Conservation (phyloP, 2,113 vertebrate species). For the Ptilorrhoa leucosticta region DNA sequence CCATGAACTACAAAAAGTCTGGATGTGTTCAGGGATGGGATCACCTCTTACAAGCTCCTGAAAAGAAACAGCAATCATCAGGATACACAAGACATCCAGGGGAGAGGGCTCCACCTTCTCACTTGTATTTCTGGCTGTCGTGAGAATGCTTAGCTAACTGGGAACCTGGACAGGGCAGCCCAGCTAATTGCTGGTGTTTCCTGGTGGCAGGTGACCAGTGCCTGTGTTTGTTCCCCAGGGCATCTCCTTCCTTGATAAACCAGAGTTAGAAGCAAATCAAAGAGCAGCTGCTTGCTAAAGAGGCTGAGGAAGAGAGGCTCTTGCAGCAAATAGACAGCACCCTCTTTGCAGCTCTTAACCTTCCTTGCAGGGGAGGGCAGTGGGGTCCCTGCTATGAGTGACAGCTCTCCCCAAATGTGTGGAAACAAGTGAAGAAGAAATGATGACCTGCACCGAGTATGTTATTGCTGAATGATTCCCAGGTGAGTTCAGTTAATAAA, state of each 20-base stretch:
- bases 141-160: neutral
- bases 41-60: neutral
- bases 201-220: neutral
- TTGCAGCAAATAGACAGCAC: neutral
- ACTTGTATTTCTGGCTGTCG: neutral
- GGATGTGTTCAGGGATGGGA: neutral
- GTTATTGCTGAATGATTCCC: conserved; percentile 65
- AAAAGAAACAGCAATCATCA: neutral
- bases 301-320: neutral
- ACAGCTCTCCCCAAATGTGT: conserved; percentile 47
- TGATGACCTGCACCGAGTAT: neutral
- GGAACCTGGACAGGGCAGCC: neutral
- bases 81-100: neutral
- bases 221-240: neutral
- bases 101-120: neutral
- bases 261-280: neutral
- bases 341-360: conserved; percentile 28
- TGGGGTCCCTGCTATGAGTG: conserved; percentile 35
- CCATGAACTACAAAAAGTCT: neutral
- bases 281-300: neutral
- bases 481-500: conserved; percentile 60
- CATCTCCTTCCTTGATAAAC: neutral
- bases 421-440: conserved; percentile 48
- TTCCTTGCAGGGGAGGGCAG: neutral
- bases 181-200: neutral